Evolutionary conservation across 2,888 invertebrate genomes (phyloP), one percentile per base, ranked within the genome.

Genomic region (Apodemia zela): DNA sequence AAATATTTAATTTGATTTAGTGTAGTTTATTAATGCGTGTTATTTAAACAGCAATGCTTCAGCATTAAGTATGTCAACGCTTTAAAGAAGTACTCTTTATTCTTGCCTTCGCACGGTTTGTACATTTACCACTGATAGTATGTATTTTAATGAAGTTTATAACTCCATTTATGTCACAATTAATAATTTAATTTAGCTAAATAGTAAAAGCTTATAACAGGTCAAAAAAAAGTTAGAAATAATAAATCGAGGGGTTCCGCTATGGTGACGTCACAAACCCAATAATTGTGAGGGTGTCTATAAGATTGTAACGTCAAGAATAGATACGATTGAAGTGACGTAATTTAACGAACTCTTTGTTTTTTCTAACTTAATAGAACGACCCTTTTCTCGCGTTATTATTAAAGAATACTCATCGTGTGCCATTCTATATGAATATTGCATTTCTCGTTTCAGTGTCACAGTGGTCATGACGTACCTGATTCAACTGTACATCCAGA

Each of bases 391-490:
- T 5, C 15, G 42, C 4, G 15, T 42, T 5, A 42, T 5, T 0
- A 15, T 2, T 42, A 42, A 15, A 15, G 42, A 66, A 65, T 66
- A 66, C 63, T 65, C 66, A 59, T 45, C 49, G 13, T 57, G 59
- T 67, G 65, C 63, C 64, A 66, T 67, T 63, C 58, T 54, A 67
- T 67, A 67, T 62, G 33, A n/a, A 62, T 66, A 59, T 67, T 59
- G 63, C 42, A 64, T 81, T 83, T 85, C 74, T 78, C 72, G 74
- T 90, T 90, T 85, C 90, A 90, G 90, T 78, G 76, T 85, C 72
- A 82, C 87, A 79, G 73, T 89, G 83, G 75, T 85, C 72, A 78
- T 90, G 76, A 84, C 85, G 79, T 89, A 82, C 89, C 82, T 90
- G 86, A 79, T 84, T 73, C 87, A 86, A 66, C 86, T 78, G 72